These are phyloP conservation scores for Schizotus pectinicornis DNA, from an alignment of 2,888 invertebrate genomes.

Conservation along the genomic window DNA sequence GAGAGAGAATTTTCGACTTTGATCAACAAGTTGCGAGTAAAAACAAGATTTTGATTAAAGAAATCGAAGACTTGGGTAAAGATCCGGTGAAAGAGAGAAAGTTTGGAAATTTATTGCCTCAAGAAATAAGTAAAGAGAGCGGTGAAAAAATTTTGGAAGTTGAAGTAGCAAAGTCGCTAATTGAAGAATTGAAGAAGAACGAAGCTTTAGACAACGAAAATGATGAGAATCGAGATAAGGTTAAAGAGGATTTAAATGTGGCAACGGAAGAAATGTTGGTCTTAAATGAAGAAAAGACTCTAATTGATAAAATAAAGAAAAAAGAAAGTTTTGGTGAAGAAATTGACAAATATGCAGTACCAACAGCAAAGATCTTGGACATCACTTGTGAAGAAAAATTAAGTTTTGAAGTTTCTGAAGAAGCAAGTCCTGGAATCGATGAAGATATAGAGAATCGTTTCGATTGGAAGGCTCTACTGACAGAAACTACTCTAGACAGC, in stretches of 20 bases:
- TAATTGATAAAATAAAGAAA: no score
- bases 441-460: conserved; percentile 35
- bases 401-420: conserved; percentile 13
- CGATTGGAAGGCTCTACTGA: neutral
- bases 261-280: no score
- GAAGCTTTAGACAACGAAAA: no score
- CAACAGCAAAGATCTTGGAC: conserved; percentile 2
- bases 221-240: no score
- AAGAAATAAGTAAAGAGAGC: conserved; percentile 1
- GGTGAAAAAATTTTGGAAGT: neutral
- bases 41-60: conserved; percentile 34
- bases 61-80: conserved; percentile 30
- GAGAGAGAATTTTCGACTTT: conserved; percentile 52
- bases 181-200: no score
- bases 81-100: conserved; percentile 5
- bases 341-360: no score
- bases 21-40: conserved; percentile 32
- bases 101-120: conserved; percentile 13
- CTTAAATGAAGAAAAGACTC: no score
- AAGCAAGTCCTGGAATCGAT: conserved; percentile 15
- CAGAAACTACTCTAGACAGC: conserved; percentile 5
- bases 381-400: neutral
- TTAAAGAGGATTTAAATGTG: conserved; percentile 1
- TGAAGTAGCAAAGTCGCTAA: conserved; percentile 1
- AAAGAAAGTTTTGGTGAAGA: no score